phyloP scores from a whole-genome alignment of 92 coral and sea anemone genomes.

The Chrysogorgia sp. region DNA sequence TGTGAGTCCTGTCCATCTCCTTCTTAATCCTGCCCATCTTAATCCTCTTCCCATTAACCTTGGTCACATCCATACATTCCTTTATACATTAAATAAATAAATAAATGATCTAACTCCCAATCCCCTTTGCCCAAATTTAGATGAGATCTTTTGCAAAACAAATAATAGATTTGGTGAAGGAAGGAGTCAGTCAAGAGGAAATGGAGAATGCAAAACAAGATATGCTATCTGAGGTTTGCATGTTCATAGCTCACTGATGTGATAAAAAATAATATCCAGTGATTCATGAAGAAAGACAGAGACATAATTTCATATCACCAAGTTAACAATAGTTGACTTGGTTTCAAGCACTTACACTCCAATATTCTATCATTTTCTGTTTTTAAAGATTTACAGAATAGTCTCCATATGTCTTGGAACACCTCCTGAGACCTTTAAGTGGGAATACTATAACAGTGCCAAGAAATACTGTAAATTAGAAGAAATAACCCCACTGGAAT shows the following conservation, averaged over 20 bases:
- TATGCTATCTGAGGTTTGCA: conserved; percentile 81
- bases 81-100: too few relatives aligned
- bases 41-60: too few relatives aligned
- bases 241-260: too few relatives aligned
- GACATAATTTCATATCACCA: too few relatives aligned
- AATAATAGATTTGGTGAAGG: conserved; percentile 74
- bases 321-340: too few relatives aligned
- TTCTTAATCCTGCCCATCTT: too few relatives aligned
- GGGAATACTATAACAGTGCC: conserved; percentile 90
- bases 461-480: conserved; percentile 74
- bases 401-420: conserved; percentile 86
- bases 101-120: not conserved
- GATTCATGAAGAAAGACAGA: too few relatives aligned
- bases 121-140: conserved; percentile 38
- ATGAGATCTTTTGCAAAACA: conserved; percentile 81
- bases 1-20: too few relatives aligned
- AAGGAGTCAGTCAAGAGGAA: conserved; percentile 70
- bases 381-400: conserved; percentile 70
- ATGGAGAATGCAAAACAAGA: conserved; percentile 67
- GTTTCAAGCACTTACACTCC: too few relatives aligned
- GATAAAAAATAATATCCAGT: too few relatives aligned
- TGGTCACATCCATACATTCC: too few relatives aligned
- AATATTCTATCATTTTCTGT: too few relatives aligned
- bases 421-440: conserved; percentile 83
- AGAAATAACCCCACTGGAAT: conserved; percentile 75